Base-by-base conservation (phyloP, 2,888 invertebrate species). In the Podotricha telesiphe region DNA sequence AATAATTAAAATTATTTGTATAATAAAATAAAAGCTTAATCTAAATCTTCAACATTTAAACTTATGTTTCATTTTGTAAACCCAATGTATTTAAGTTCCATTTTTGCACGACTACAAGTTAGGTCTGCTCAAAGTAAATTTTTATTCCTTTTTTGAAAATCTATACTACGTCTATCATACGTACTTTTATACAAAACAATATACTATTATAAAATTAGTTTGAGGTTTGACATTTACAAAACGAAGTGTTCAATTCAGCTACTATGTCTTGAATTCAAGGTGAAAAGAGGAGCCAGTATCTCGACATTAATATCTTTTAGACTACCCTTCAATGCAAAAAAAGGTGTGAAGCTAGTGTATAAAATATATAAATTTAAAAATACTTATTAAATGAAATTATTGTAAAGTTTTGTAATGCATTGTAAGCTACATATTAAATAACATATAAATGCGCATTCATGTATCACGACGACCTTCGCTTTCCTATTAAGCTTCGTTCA, bases 401-500 rank as follows among this genome's bases (percentile, higher is more conserved):
- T 40, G 19, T 28, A 8, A 20, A 58, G 20, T 20, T 0, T 45
- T 45, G n/a, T 59, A n/a, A 45, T 42, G 45, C n/a, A 59, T 28
- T 45, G 22, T 17, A 58, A 59, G 20, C 11, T 45, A 59, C n/a
- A 45, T 28, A 45, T 53, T 47, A 61, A 61, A 53, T 59, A 40
- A 53, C 22, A 58, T 68, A 62, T 42, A 67, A 53, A 68, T 68
- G 53, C 53, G 58, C 62, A 55, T 51, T 67, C 55, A 68, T 55
- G 66, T 66, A 66, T 28, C 53, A 51, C 55, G 50, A n/a, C 34
- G 70, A 68, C 73, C 73, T 73, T 73, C 71, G 34, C 47, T 62
- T 63, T 20, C 73, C 68, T 69, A 68, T 67, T 65, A 73, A 69
- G 73, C 66, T 67, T 58, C 64, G 66, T 73, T 71, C 73, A 73